These are phyloP conservation scores for Mercenaria mercenaria DNA, from an alignment of 1,140 invertebrate genomes.

Conservation along the genomic window DNA sequence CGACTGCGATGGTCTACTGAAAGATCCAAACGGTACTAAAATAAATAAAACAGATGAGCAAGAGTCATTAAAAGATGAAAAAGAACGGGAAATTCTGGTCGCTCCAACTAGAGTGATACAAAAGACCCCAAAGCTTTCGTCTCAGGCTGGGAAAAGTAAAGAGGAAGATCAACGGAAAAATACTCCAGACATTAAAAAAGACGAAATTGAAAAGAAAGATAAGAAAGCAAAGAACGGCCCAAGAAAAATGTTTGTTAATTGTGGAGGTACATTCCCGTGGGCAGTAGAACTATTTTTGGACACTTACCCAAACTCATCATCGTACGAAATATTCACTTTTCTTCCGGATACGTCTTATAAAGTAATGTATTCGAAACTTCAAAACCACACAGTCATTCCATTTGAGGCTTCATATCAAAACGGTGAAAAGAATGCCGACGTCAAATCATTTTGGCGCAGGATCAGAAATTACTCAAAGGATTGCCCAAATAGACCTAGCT, in stretches of 20 bases:
- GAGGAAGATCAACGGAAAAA: not conserved
- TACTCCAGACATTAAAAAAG: not conserved
- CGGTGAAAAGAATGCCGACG: not conserved
- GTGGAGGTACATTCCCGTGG: conserved; percentile 2
- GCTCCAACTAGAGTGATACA: not conserved
- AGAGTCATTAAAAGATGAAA: not conserved
- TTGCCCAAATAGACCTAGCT: not conserved
- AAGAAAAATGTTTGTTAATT: not conserved
- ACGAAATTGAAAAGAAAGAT: not conserved
- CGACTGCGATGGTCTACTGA: conserved; percentile 22
- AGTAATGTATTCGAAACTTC: not conserved
- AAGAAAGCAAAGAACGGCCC: not conserved
- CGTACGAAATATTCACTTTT: not conserved
- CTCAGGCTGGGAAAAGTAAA: not conserved
- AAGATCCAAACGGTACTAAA: not conserved
- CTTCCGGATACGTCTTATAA: not conserved
- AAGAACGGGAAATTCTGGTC: not conserved
- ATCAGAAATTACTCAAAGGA: not conserved
- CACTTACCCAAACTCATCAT: not conserved
- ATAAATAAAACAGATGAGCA: not conserved
- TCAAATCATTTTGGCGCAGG: not conserved
- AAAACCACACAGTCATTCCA: not conserved
- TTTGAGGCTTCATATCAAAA: not conserved
- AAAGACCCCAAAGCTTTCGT: not conserved
- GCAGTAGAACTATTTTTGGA: not conserved